Evolutionary conservation across 2,113 vertebrate species (phyloP).

Genomic region (Plecturocebus donacophilus): DNA sequence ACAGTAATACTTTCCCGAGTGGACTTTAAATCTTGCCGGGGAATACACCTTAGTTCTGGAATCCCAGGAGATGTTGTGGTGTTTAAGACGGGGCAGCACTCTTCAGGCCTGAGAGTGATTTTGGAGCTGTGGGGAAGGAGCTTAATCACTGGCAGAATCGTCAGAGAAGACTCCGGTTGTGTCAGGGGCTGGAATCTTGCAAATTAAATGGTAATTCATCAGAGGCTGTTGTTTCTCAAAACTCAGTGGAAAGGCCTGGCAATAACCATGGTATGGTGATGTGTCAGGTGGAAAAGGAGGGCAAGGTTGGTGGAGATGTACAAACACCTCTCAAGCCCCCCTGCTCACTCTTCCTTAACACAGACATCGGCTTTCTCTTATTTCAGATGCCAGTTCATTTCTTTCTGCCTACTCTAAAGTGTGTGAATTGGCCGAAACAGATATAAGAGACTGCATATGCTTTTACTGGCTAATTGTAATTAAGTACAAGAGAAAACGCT

Average conservation of each 20-base stretch:
- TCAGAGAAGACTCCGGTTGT: neutral
- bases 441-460: slow-evolving; percentile 9
- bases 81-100: neutral
- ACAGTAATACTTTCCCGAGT: neutral
- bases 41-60: neutral
- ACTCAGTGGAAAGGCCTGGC: neutral
- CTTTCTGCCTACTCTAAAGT: neutral
- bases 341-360: neutral
- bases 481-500: slow-evolving; percentile 61
- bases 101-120: neutral
- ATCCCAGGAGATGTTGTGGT: too few relatives aligned
- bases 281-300: neutral
- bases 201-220: neutral
- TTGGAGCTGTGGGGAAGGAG: neutral
- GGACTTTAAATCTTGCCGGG: neutral
- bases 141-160: neutral
- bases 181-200: neutral
- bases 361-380: neutral
- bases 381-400: neutral
- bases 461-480: slow-evolving; percentile 72
- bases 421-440: neutral
- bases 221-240: neutral
- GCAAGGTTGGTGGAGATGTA: neutral
- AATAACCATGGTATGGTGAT: too few relatives aligned
- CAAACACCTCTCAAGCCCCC: neutral